Percentiles rank a stretch among this genome's conserved stretches.
These are phyloP conservation scores for Intellagama lesueurii DNA, from an alignment of 2,797 vertebrate genomes.

Conservation along the genomic window DNA sequence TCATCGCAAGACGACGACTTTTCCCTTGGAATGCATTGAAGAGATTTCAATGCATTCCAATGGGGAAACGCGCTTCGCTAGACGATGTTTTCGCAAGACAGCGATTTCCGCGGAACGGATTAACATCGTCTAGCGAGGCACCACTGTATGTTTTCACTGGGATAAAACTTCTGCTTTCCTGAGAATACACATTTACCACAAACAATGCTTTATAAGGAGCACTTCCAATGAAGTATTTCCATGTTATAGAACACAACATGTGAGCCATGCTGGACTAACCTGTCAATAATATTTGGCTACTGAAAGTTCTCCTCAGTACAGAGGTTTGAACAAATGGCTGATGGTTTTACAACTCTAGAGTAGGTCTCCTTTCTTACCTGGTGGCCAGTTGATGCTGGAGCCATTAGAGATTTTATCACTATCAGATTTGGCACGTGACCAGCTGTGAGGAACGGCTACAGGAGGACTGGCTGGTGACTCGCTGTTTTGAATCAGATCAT, in stretches of 20 bases:
- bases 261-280: not conserved
- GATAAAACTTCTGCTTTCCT: not conserved
- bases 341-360: not conserved
- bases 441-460: constrained; percentile 92
- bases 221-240: not conserved
- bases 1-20: too few relatives aligned
- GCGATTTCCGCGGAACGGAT: too few relatives aligned
- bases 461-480: constrained; percentile 93
- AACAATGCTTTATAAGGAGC: not conserved
- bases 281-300: not conserved
- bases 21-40: too few relatives aligned
- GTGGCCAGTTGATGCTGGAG: constrained; percentile 97
- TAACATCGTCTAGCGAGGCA: too few relatives aligned
- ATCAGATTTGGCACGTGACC: constrained; percentile 95
- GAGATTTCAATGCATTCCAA: too few relatives aligned
- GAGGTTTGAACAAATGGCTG: too few relatives aligned
- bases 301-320: not conserved
- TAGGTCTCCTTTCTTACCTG: constrained; percentile 81
- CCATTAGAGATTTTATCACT: constrained; percentile 97
- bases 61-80: too few relatives aligned
- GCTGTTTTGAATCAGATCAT: constrained; percentile 91
- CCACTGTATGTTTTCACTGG: not conserved
- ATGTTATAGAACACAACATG: not conserved
- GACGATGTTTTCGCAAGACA: too few relatives aligned
- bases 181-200: not conserved